Conservation (phyloP, 2,113 vertebrate genomes). For the Dicerorhinus sumatrensis region DNA sequence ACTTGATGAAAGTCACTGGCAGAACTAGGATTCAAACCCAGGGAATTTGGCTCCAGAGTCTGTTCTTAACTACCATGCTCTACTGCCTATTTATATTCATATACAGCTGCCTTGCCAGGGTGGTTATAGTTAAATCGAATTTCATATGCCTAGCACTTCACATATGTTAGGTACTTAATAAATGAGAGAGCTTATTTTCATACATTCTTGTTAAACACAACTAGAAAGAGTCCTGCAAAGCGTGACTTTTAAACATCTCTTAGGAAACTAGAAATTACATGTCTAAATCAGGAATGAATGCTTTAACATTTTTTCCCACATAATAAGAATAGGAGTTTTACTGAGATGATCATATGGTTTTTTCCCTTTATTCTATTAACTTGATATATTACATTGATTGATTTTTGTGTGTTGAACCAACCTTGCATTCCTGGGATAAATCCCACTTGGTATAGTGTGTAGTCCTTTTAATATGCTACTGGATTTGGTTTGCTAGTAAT, state of each 20-base stretch:
- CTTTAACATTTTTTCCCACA: background rate
- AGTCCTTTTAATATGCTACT: background rate
- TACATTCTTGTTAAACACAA: background rate
- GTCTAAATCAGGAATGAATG: background rate
- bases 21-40: background rate
- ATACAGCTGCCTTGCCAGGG: background rate
- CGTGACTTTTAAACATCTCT: background rate
- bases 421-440: background rate
- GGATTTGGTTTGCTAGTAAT: constrained; percentile 29
- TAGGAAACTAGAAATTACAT: background rate
- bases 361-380: background rate
- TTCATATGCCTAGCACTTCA: background rate
- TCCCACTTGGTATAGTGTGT: background rate
- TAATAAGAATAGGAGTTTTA: background rate
- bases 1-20: background rate
- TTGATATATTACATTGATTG: background rate
- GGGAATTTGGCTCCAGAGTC: background rate
- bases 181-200: background rate
- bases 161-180: background rate
- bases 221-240: background rate
- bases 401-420: background rate
- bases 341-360: background rate
- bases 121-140: background rate
- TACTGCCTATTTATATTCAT: background rate
- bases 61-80: background rate